Evolutionary conservation across 2,888 invertebrate genomes (phyloP).

Genomic region (Leptopterna dolabrata): DNA sequence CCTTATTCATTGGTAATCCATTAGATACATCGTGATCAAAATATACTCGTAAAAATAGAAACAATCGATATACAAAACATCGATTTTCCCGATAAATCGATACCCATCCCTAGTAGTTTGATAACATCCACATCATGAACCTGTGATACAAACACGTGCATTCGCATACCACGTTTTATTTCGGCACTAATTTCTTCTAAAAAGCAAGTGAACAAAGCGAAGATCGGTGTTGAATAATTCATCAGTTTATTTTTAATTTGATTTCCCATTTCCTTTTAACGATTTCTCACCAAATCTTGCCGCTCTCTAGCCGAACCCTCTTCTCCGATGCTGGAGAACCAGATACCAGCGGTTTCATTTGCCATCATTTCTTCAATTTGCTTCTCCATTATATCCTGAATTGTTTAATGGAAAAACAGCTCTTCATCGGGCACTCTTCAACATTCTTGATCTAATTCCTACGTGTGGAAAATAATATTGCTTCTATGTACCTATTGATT

Average conservation of each 20-base stretch:
- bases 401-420: conserved; percentile 38
- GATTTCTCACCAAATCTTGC: conserved; percentile 43
- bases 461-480: conserved; percentile 14
- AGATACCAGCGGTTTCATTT: conserved; percentile 34
- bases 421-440: conserved; percentile 22
- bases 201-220: conserved; percentile 43
- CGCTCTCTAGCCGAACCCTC: conserved; percentile 43
- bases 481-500: neutral
- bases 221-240: conserved; percentile 33
- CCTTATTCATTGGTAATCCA: too few species aligned
- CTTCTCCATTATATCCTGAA: conserved; percentile 49
- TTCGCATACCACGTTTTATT: neutral
- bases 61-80: too few species aligned
- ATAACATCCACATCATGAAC: too few species aligned
- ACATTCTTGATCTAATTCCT: conserved; percentile 26
- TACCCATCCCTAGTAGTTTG: too few species aligned
- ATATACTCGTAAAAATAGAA: too few species aligned
- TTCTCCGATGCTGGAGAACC: conserved; percentile 28
- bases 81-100: too few species aligned
- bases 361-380: conserved; percentile 49
- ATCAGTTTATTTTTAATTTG: neutral
- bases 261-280: neutral
- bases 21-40: too few species aligned
- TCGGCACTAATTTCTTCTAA: neutral
- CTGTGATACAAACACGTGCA: neutral